Conservation (phyloP, 2,113 vertebrate genomes). For the Gymnorhina tibicen region DNA sequence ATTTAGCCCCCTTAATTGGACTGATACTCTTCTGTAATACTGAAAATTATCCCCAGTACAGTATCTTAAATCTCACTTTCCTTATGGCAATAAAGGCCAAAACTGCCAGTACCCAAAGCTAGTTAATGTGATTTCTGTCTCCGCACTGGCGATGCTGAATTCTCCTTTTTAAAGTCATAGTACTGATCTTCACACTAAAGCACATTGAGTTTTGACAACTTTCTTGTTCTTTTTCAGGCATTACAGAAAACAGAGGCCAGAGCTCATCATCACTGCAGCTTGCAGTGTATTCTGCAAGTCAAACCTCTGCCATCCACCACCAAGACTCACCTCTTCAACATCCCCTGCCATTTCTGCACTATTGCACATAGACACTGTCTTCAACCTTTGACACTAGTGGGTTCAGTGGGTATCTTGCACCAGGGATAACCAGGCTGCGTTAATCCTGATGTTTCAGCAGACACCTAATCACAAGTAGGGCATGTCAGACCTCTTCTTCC, state of each 20-base stretch:
- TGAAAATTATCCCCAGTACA: background rate
- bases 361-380: background rate
- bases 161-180: background rate
- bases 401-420: background rate
- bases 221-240: background rate
- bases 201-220: background rate
- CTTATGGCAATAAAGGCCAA: background rate
- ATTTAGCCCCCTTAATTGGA: background rate
- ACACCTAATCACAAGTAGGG: background rate
- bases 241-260: background rate
- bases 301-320: background rate
- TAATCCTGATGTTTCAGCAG: background rate
- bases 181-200: background rate
- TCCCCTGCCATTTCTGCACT: background rate
- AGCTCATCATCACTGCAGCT: background rate
- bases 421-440: fast-evolving
- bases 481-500: background rate
- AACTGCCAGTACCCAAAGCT: background rate
- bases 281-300: background rate
- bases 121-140: background rate
- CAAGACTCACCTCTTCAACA: background rate
- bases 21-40: background rate
- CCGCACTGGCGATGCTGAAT: background rate
- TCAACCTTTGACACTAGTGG: background rate
- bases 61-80: background rate